Percentiles rank a stretch among this genome's conserved stretches.
These are phyloP conservation scores for Corella eumyota DNA, from an alignment of 23 tunicate species.

Conservation along the genomic window DNA sequence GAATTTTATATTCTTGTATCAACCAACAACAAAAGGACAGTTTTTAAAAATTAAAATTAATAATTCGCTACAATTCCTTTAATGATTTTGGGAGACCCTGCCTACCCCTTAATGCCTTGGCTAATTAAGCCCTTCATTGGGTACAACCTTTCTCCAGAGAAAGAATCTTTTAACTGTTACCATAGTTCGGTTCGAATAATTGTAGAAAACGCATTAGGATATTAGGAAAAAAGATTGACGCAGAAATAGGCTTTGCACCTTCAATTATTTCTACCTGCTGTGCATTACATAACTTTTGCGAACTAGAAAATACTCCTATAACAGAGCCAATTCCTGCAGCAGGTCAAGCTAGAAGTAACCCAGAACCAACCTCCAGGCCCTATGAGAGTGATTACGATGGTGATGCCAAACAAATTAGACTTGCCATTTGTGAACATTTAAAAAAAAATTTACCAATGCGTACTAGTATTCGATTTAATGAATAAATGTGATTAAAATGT, in stretches of 20 bases:
- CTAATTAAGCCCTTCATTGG: slow-evolving; percentile 4
- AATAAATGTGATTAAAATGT: no score
- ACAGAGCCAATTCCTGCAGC: neutral
- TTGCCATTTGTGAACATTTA: no score
- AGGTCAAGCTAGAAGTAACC: neutral
- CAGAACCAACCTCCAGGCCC: neutral
- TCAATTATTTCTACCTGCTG: neutral
- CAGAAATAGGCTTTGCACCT: slow-evolving; percentile 1
- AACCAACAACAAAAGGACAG: no score
- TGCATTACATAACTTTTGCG: slow-evolving; percentile 3
- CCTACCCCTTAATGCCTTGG: no score
- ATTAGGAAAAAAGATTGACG: slow-evolving; percentile 3
- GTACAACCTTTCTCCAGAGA: neutral
- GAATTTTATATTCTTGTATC: no score
- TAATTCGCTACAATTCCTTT: no score
- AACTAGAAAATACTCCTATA: neutral
- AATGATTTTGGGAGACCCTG: no score
- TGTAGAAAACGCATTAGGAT: slow-evolving; percentile 6
- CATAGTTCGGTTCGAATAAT: slow-evolving; percentile 1
- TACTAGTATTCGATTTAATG: no score
- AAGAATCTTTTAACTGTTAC: no score
- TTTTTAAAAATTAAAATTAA: no score
- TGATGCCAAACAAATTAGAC: no score
- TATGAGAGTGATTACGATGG: neutral
- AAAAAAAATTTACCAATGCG: no score